Base-by-base conservation (phyloP, 2,888 invertebrate genomes). In the Ennomos quercinarius region DNA sequence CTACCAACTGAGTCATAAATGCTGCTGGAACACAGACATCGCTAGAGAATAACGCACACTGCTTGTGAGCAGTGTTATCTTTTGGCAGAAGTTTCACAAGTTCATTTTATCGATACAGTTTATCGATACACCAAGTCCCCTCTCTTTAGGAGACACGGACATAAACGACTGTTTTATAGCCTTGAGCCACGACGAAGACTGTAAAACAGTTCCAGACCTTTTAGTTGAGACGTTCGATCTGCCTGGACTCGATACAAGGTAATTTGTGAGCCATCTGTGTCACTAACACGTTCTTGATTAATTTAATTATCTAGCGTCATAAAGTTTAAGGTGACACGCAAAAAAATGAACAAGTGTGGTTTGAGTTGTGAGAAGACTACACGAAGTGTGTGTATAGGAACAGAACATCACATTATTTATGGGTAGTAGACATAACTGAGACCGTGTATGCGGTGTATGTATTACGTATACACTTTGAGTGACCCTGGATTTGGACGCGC, bases 231-330 rank as follows among this genome's bases (percentile, higher is more conserved):
- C 47, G 52, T 60, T 43, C 55, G 48, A 27, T 27, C 27, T 27
- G 46, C 11, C 60, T 59, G 37, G 44, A 42, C 38, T 38, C 53
- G 47, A 64, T 54, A 46, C 53, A 34, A 53, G 52, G 58, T 65
- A 59, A 69, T 67, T 69, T 67, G 65, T 62, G 59, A 61, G 63
- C 61, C 49, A 61, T 64, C 57, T 48, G 52, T 43, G 64, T 57
- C 46, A 68, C 60, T 57, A 60, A 61, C 63, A 51, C 63, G 64
- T 56, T 47, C 42, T 42, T 44, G 51, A 59, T 60, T 65, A 56
- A 64, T 67, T 65, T 55, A 61, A 58, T 45, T 55, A 54, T 46
- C 57, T 11, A 6, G 10, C 9, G 47, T 49, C 54, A 42, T 61
- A 55, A 62, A 61, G 4, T 42, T 34, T 13, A 43, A 52, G 47